These are phyloP conservation scores for Bufo gargarizans DNA, from an alignment of 2,113 vertebrate genomes.

Conservation along the genomic window DNA sequence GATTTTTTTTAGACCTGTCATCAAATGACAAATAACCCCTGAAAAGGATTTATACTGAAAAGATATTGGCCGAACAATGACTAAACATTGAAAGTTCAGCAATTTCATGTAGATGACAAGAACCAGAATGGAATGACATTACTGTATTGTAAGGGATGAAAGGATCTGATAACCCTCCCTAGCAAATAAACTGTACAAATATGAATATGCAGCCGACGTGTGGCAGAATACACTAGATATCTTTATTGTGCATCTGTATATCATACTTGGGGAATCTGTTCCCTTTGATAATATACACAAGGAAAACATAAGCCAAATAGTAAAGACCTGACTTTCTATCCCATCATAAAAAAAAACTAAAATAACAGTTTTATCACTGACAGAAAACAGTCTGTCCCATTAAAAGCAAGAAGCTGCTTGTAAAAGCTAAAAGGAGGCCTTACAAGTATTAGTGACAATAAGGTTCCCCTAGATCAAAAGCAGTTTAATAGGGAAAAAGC, in stretches of 20 bases:
- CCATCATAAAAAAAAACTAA: not conserved
- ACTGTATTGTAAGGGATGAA: not conserved
- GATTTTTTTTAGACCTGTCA: not conserved
- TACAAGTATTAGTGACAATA: not conserved
- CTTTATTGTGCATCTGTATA: not conserved
- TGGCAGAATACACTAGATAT: not conserved
- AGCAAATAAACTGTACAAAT: too few species aligned
- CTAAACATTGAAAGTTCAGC: not conserved
- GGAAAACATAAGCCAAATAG: not conserved
- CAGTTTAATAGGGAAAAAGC: not conserved
- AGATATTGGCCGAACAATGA: not conserved
- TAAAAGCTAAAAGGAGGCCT: not conserved
- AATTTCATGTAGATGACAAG: not conserved
- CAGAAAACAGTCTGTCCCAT: not conserved
- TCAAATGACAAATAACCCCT: not conserved
- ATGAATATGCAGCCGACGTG: not conserved
- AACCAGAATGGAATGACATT: not conserved
- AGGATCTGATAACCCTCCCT: not conserved
- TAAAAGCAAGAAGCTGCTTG: not conserved
- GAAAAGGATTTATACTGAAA: not conserved
- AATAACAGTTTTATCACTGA: not conserved
- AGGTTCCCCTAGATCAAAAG: not conserved
- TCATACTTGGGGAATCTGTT: not conserved
- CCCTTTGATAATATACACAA: not conserved
- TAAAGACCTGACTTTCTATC: not conserved